Evolutionary conservation across 2,888 invertebrate species (phyloP), one percentile per base, ranked within the genome.

Genomic region (Lithophane socia): DNA sequence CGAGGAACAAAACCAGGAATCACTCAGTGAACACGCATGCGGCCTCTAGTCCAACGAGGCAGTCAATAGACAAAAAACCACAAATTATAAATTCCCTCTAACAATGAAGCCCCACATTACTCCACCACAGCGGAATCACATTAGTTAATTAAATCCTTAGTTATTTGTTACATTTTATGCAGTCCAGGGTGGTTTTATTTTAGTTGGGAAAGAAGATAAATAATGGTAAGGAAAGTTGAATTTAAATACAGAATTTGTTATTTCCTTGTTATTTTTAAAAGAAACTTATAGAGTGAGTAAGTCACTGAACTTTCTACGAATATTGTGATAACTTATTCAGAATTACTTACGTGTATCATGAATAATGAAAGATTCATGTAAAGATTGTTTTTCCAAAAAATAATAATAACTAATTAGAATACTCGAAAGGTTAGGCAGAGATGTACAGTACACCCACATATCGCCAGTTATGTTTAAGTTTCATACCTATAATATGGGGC

Each of bases 111-210:
- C 80, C 64, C 18, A 61, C 63, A 37, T 29, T 0, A 4, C 18
- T 37, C 12, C 12, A 61, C 73, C 81, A 29, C 84, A 75, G 80
- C 63, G 60, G 87, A 84, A 77, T 76, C 76, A 87, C 84, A 87
- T 84, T 87, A 87, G 87, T 87, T 84, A 87, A 87, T 84, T 80
- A 87, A 84, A 87, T 80, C 73, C 71, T 65, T 29, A 84, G 64
- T 87, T 77, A 87, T 84, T 84, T 87, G 84, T 84, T 44, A 80
- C 80, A 74, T 87, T 87, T 80, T 70, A 84, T 86, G 80, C 83
- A 86, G 85, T 75, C 72, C 79, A 52, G n/a, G 63, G 73, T 60
- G 64, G 73, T 79, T 84, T 86, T 86, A 79, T 86, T 84, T 86
- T 75, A 73, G 74, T 86, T 84, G 64, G 24, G n/a, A 0, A 76